Evolutionary conservation across 2,888 invertebrate species (phyloP).

Genomic region (Heterodera filipjevi): DNA sequence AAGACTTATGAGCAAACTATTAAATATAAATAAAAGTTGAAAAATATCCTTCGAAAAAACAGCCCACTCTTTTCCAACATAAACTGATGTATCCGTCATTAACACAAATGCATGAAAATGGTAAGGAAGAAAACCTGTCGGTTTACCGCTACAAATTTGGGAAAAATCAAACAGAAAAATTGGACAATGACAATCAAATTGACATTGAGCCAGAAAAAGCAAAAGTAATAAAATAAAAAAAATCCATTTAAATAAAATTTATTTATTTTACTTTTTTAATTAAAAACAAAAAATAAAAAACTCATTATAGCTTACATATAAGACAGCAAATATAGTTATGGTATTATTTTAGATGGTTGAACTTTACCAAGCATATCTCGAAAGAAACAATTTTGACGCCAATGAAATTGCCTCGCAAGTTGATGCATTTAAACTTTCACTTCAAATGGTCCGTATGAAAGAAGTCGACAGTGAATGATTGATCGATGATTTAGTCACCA

Average conservation of each 20-base stretch:
- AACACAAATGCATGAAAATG: background rate
- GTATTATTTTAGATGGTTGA: background rate
- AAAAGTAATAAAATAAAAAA: background rate
- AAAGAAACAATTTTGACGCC: background rate
- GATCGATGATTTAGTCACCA: no score
- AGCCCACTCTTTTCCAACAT: background rate
- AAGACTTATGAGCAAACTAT: no score
- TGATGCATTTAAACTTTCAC: background rate
- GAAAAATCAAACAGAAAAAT: background rate
- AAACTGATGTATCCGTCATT: background rate
- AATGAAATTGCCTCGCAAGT: background rate
- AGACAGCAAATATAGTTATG: no score
- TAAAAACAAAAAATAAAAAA: no score
- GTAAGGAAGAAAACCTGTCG: background rate
- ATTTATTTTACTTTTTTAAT: no score
- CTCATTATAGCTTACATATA: no score
- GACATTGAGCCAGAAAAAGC: background rate
- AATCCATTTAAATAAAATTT: no score
- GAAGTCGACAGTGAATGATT: background rate
- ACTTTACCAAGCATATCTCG: slow-evolving; percentile 2
- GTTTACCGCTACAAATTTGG: background rate
- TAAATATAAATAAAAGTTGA: no score
- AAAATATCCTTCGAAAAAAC: background rate
- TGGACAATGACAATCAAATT: background rate
- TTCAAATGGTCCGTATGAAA: background rate